Conservation (phyloP, 1,140 invertebrate species). For the Calosoma granatense region DNA sequence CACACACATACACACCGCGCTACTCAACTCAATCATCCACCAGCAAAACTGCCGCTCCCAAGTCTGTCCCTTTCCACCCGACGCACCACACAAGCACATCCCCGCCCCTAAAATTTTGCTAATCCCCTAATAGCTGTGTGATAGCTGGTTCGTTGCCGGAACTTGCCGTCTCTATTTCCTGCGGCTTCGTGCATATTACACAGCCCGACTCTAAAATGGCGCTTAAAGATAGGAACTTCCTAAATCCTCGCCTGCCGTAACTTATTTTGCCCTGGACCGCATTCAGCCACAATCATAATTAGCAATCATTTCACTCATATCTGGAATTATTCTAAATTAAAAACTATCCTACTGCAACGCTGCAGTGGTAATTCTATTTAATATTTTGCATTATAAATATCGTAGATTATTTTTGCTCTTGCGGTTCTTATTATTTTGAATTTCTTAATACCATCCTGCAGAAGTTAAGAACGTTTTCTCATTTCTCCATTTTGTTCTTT, state of each 20-base stretch:
- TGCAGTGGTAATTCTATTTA: too few species aligned
- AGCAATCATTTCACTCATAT: too few species aligned
- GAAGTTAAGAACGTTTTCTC: background rate
- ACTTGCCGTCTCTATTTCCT: background rate
- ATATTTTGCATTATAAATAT: too few species aligned
- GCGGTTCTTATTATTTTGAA: background rate
- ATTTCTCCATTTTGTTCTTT: background rate
- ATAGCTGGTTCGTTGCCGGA: background rate
- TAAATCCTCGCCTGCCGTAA: background rate
- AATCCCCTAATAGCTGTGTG: slow-evolving; percentile 5
- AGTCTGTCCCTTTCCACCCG: background rate
- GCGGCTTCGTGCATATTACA: slow-evolving; percentile 1
- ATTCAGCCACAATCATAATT: too few species aligned
- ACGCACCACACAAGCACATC: background rate
- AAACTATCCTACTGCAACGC: too few species aligned
- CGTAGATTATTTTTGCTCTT: too few species aligned
- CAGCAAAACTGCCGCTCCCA: too few species aligned
- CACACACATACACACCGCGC: background rate
- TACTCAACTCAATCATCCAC: background rate
- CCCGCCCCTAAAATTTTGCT: background rate
- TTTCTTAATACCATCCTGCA: background rate
- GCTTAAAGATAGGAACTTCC: background rate
- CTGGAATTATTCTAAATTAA: too few species aligned
- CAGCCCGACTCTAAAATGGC: background rate
- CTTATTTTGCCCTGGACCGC: background rate